Evolutionary conservation across 2,888 invertebrate species (phyloP).

Genomic region (Nomada ruficornis): DNA sequence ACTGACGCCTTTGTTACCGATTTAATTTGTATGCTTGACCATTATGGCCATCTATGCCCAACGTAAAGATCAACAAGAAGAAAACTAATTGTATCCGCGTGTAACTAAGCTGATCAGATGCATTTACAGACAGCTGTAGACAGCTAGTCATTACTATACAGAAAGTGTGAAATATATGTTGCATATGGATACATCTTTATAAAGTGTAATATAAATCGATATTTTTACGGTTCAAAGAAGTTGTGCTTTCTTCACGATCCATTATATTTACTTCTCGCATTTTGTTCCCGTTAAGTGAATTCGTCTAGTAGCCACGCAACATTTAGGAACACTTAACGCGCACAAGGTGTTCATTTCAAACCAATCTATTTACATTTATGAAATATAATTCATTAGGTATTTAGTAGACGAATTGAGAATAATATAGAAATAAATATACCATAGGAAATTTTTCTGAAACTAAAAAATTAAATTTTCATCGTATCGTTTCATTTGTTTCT

Average conservation of each 20-base stretch:
- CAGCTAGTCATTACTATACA: constrained; percentile 54
- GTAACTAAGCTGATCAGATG: constrained; percentile 38
- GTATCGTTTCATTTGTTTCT: neutral
- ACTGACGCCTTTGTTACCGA: constrained; percentile 22
- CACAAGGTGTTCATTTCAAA: constrained; percentile 22
- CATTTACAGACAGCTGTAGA: constrained; percentile 54
- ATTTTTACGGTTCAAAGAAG: constrained; percentile 39
- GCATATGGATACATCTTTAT: constrained; percentile 44
- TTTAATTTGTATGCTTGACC: constrained; percentile 6
- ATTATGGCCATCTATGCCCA: constrained; percentile 2
- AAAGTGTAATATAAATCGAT: constrained; percentile 48
- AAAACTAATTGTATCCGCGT: neutral
- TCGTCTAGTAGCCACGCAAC: neutral
- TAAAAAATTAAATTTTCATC: neutral
- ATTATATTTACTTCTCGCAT: constrained; percentile 41
- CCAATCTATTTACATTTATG: neutral
- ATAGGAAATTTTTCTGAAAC: neutral
- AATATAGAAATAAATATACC: constrained; percentile 21
- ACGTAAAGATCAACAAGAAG: neutral
- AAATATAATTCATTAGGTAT: neutral
- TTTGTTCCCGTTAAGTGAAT: constrained; percentile 30
- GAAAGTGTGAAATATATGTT: constrained; percentile 40
- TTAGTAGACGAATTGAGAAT: constrained; percentile 11
- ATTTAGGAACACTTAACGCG: constrained; percentile 25
- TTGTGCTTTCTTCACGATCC: constrained; percentile 28